Evolutionary conservation across 2,797 vertebrate genomes (phyloP), one percentile per base, ranked within the genome.

Genomic region (Enteromius afrohamiltoni): DNA sequence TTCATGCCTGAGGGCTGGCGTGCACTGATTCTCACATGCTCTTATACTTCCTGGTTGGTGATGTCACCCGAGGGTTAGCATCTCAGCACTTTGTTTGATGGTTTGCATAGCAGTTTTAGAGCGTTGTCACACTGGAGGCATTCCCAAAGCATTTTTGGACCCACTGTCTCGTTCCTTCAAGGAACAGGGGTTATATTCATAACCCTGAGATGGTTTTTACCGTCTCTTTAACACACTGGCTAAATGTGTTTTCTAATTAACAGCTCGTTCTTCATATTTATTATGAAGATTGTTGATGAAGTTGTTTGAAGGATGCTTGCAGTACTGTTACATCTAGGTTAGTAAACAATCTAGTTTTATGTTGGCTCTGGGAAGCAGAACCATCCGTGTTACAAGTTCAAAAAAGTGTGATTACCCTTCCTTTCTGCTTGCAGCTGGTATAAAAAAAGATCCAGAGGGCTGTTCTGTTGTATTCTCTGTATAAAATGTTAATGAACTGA

Each of bases 401-500:
- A 60, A 77, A 45, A 64, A 47, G 17, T 21, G 37, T 45, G 75
- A 11, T 62, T 64, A 64, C 45, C 26, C 58, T 67, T 67, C 45
- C 45, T 68, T 53, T 79, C 29, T 5, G 6, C 77, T 68, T 31
- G 77, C 19, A 34, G 31, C 3, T 4, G 6, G 4, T 77, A 40
- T 64, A 64, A 67, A 67, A 51, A 65, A 65, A 58, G 76, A 23
- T 78, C 58, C 64, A 53, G 29, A 79, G 77, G 64, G 47, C 21
- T 49, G 23, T 77, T 82, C 23, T 49, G 42, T 58, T 82, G 71
- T 76, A 31, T 62, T 45, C 55, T 40, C 55, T 31, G 34, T 65
- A 68, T 75, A 7, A 77, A 83, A 83, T 76, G 73, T 83, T 83
- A 83, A 76, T 83, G 29, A 49, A 68, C 60, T 76, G 64, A 77